These are phyloP conservation scores for Holothuria scabra DNA, from an alignment of 53 echinoderm and acorn worm species.

Conservation along the genomic window DNA sequence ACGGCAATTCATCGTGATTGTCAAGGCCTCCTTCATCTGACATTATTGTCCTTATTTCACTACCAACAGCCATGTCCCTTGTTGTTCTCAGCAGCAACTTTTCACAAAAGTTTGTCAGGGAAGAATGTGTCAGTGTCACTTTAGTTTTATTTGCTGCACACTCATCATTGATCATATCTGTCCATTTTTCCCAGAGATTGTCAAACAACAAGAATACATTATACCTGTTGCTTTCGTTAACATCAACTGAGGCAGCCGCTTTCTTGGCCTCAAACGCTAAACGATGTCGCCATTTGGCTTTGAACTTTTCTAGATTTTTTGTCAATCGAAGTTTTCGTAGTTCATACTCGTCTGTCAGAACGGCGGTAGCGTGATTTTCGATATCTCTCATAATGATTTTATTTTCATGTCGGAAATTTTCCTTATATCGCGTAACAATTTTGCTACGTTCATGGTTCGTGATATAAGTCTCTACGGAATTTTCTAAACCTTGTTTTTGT, in stretches of 20 bases:
- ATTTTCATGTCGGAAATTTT: neutral
- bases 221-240: neutral
- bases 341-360: slow-evolving; percentile 7
- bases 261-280: neutral
- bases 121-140: neutral
- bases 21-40: slow-evolving; percentile 17
- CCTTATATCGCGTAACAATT: neutral
- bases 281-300: neutral
- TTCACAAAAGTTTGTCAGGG: slow-evolving; percentile 4
- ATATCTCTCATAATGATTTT: neutral
- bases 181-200: neutral
- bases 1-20: neutral
- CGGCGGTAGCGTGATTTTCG: neutral
- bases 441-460: slow-evolving; percentile 2
- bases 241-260: neutral
- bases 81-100: slow-evolving; percentile 11
- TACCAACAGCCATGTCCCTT: slow-evolving; percentile 36
- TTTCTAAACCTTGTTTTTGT: no score
- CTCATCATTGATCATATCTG: neutral
- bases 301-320: slow-evolving; percentile 9
- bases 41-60: slow-evolving; percentile 3
- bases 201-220: neutral
- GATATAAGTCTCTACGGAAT: neutral
- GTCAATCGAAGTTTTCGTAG: neutral
- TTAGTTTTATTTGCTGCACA: neutral